phyloP scores from a whole-genome alignment of 1,140 invertebrate species.

The Drosophila murphyi region DNA sequence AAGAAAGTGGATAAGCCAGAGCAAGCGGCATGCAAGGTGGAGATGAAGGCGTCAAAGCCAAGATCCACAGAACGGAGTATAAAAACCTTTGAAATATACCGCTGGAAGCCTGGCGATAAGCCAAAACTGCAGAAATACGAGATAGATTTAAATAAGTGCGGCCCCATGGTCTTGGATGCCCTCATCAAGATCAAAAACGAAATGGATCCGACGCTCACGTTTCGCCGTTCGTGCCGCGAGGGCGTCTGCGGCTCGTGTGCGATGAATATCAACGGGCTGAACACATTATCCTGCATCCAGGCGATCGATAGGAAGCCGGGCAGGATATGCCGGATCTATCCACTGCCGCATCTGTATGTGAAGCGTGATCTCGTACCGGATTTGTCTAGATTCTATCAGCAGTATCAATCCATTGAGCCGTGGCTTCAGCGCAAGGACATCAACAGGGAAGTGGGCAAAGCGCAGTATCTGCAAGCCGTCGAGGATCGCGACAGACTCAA shows the following conservation, averaged over 20 bases:
- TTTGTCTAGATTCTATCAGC: slow-evolving; percentile 96
- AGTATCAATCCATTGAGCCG: slow-evolving; percentile 96
- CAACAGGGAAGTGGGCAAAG: slow-evolving; percentile 87
- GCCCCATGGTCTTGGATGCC: slow-evolving; percentile 98
- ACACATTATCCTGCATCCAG: slow-evolving; percentile 93
- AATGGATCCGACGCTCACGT: slow-evolving; percentile 97
- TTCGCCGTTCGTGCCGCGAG: slow-evolving; percentile 97
- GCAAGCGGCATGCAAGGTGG: background rate
- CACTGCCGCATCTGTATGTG: slow-evolving; percentile 98
- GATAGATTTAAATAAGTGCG: slow-evolving; percentile 96
- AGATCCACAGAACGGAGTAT: slow-evolving; percentile 65
- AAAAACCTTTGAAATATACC: slow-evolving; percentile 94
- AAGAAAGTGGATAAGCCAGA: background rate
- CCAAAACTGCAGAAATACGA: slow-evolving; percentile 95
- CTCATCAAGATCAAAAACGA: slow-evolving; percentile 99
- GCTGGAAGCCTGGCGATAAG: slow-evolving; percentile 95
- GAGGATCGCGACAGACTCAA: slow-evolving; percentile 96
- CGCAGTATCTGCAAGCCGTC: slow-evolving; percentile 94
- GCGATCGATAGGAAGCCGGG: slow-evolving; percentile 41
- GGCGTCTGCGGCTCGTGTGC: slow-evolving; percentile 99
- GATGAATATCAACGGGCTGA: slow-evolving; percentile 98
- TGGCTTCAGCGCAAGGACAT: slow-evolving; percentile 93
- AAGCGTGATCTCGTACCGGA: slow-evolving; percentile 98
- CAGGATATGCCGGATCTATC: slow-evolving; percentile 88
- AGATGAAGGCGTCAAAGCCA: background rate